phyloP scores from a whole-genome alignment of 1,140 invertebrate genomes.

The Philaenus spumarius region DNA sequence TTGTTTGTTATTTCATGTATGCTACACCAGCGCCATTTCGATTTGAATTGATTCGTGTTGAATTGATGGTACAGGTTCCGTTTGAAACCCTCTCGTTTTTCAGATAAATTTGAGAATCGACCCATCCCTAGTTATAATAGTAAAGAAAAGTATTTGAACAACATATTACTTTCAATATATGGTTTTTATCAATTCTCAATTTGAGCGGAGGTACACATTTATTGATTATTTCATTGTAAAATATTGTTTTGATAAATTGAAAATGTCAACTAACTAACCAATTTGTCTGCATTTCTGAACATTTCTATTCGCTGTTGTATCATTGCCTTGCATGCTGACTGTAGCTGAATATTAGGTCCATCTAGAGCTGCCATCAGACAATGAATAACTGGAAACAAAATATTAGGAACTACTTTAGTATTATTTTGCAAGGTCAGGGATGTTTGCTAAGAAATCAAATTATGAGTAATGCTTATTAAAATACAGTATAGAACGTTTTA shows the following conservation, averaged over 20 bases:
- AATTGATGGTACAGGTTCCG: no score
- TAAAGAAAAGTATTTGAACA: no score
- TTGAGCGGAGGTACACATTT: background rate
- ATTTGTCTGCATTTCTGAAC: slow-evolving; percentile 73
- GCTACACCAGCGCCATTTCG: no score
- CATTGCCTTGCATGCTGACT: slow-evolving; percentile 69
- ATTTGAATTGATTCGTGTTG: no score
- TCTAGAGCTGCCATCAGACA: slow-evolving; percentile 69
- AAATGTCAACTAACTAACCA: slow-evolving; percentile 48
- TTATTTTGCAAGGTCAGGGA: background rate
- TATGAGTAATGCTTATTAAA: background rate
- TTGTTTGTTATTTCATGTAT: no score
- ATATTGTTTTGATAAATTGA: slow-evolving; percentile 1
- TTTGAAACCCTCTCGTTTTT: no score
- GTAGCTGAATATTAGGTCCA: slow-evolving; percentile 56
- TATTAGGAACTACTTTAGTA: background rate
- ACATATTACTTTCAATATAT: no score
- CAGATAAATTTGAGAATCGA: no score
- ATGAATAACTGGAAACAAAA: slow-evolving; percentile 61
- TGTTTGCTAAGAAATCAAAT: background rate
- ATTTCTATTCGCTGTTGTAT: slow-evolving; percentile 75
- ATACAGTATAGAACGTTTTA: background rate
- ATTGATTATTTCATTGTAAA: background rate
- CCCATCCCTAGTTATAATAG: no score
- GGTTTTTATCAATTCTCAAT: no score